Percentiles rank a stretch among this genome's conserved stretches.
Evolutionary conservation across 37 sponge, comb jelly and placozoan genomes (phyloP).

Genomic region (Geodia barretti): DNA sequence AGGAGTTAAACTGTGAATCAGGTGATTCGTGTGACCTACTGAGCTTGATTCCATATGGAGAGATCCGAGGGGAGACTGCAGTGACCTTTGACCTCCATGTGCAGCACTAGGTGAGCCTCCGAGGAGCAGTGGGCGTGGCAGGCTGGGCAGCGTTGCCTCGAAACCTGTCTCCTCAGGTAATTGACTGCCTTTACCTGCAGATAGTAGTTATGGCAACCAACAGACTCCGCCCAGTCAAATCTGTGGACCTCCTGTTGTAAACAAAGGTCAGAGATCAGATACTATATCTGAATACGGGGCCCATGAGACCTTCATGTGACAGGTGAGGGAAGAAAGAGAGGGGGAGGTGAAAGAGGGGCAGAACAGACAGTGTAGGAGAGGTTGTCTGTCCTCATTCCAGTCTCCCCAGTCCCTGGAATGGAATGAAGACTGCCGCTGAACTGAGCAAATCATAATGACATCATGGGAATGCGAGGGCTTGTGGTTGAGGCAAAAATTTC

Average conservation of each 20-base stretch:
- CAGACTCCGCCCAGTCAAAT: slow-evolving; percentile 25
- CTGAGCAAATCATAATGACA: no score
- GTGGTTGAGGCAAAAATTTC: no score
- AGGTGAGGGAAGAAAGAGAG: not conserved
- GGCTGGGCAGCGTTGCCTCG: slow-evolving; percentile 16
- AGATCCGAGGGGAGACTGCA: slow-evolving; percentile 44
- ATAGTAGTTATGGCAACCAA: slow-evolving; percentile 59
- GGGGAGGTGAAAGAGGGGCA: slow-evolving; percentile 9
- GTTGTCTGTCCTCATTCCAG: slow-evolving; percentile 31
- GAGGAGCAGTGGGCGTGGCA: slow-evolving; percentile 16
- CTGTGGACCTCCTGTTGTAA: slow-evolving; percentile 31
- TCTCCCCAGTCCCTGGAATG: slow-evolving; percentile 50
- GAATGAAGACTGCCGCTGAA: not conserved
- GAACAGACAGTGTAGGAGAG: slow-evolving; percentile 60
- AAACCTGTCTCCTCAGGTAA: slow-evolving; percentile 76
- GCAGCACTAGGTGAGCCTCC: slow-evolving; percentile 30
- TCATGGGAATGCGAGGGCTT: no score
- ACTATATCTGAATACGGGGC: not conserved
- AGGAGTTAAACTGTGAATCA: not conserved
- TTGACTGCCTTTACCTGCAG: slow-evolving; percentile 66
- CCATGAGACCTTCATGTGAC: slow-evolving; percentile 43
- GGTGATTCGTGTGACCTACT: slow-evolving; percentile 37
- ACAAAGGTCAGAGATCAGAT: not conserved
- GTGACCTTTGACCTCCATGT: slow-evolving; percentile 60
- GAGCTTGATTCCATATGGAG: slow-evolving; percentile 70